Evolutionary conservation across 2,888 invertebrate genomes (phyloP), one percentile per base, ranked within the genome.

Genomic region (Cyclophora punctaria): DNA sequence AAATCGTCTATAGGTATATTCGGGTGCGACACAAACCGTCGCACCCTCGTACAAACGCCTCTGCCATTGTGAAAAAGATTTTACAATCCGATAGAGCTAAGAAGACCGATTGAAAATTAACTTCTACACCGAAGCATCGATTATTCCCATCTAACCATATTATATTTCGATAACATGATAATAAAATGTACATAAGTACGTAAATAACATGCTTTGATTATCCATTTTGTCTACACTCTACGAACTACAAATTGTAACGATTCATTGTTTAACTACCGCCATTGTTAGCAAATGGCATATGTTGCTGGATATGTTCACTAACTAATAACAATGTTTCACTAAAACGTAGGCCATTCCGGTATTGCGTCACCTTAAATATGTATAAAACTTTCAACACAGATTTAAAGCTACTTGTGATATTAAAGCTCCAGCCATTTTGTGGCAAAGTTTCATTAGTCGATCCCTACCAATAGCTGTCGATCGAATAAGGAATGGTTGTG

Each of bases 181-280:
- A 74, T 79, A 78, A 80, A 80, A 80, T 80, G 85, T 75, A 83
- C 77, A 77, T 76, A 80, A 77, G 79, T 78, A 80, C 73, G 73
- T 74, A 70, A 69, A 71, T 78, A 80, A 79, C 80, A 84, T 81
- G 83, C 71, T 76, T 62, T 60, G 58, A 62, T 58, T 58, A 62
- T 62, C 55, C 66, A 69, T 75, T 78, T 78, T 76, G 72, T 75
- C 87, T 87, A 86, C 83, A 63, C 56, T 72, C 84, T 86, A 85
- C 78, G 62, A 83, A 86, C 83, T 71, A 61, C 71, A 80, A 82
- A 82, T 75, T 72, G 75, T 73, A 83, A 85, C 85, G 73, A 80
- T 81, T 44, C 71, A 70, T 67, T 66, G 61, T 73, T 77, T 77
- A 76, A 60, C 84, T 84, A 86, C 81, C 51, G 78, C 81, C 85